Base-by-base conservation (phyloP, 2,888 invertebrate species). In the Andrena marginata region DNA sequence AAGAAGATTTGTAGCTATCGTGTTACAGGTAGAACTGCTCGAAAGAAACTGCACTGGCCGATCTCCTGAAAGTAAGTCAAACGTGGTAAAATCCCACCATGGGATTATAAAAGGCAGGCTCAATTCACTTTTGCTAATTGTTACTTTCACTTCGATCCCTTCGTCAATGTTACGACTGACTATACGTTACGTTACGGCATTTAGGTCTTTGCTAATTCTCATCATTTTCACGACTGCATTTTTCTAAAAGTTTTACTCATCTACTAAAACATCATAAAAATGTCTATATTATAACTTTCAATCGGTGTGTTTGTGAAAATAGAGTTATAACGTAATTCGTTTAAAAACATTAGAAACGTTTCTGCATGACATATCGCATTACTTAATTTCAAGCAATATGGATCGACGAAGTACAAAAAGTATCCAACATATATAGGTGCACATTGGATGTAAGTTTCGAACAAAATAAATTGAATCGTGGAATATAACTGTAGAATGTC, bases 61-160 rank as follows among this genome's bases (percentile, higher is more conserved):
- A 69, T 63, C 82, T 75, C 51, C 54, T 49, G 81, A 63, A 69
- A 67, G 69, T 67, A 64, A 84, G 67, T 83, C 80, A 87, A 89
- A 87, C 79, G 82, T 82, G 54, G 49, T 54, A 59, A 80, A 59
- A 84, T 89, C 90, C 90, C 89, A 90, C 89, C 86, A 82, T 83
- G 67, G 64, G 68, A 77, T 80, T 67, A 71, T 79, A 82, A 83
- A 85, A 82, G 78, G 72, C 78, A 54, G 59, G 76, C 78, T 80
- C 84, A 84, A 86, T 82, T 85, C 82, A 78, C 89, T 85, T 91
- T 89, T 89, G 86, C 88, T 89, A 91, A 92, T 91, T 90, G 85
- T 90, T 85, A 92, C 93, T 93, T 93, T 93, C 93, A 93, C 93
- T 90, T 74, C 87, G 69, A 78, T 75, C 74, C 77, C 80, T 87